Percentiles rank a stretch among this genome's conserved stretches.
These are phyloP conservation scores for Pyrgilauda ruficollis DNA, from an alignment of 2,113 vertebrate genomes.

Conservation along the genomic window DNA sequence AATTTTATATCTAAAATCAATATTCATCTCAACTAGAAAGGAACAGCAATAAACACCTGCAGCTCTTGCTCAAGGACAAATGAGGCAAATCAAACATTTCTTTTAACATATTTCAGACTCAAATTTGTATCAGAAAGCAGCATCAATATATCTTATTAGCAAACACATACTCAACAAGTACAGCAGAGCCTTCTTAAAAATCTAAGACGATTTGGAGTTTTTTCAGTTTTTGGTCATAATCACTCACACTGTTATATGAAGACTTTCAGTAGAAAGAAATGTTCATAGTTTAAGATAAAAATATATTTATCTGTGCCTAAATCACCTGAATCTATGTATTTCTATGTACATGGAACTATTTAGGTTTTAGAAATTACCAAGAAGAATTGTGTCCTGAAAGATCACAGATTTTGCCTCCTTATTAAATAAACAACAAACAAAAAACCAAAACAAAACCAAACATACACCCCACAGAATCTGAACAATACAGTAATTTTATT, in stretches of 20 bases:
- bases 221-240: not conserved
- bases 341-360: not conserved
- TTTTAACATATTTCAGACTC: not conserved
- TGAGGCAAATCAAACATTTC: not conserved
- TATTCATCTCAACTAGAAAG: not conserved
- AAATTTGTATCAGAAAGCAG: not conserved
- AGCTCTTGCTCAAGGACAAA: not conserved
- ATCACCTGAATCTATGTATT: not conserved
- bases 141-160: not conserved
- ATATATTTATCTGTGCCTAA: not conserved
- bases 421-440: not conserved
- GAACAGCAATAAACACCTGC: not conserved
- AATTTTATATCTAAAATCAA: conserved; percentile 19
- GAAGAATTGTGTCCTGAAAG: not conserved
- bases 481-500: not conserved
- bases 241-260: not conserved
- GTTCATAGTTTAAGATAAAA: not conserved
- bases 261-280: not conserved
- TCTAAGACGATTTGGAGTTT: rapidly evolving
- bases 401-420: not conserved
- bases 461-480: rapidly evolving
- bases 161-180: not conserved
- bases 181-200: not conserved
- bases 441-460: not conserved
- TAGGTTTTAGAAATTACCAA: not conserved